Conservation (phyloP, 2,113 vertebrate species). For the Empidonax traillii region DNA sequence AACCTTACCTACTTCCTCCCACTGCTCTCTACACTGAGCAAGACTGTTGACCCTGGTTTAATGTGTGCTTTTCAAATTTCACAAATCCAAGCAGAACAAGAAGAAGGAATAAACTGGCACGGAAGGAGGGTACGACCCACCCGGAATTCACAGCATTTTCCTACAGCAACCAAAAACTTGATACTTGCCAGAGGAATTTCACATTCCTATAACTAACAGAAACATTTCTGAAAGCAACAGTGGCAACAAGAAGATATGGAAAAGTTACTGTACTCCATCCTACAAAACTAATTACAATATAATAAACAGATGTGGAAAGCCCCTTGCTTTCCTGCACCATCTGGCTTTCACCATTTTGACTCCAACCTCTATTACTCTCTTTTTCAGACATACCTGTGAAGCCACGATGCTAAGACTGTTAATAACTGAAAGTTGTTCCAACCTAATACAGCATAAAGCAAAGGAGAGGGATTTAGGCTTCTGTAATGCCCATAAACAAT, state of each 20-base stretch:
- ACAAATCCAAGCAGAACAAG: neutral
- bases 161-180: neutral
- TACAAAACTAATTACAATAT: neutral
- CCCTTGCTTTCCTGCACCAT: neutral
- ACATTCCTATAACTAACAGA: neutral
- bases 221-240: neutral
- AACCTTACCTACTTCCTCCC: neutral
- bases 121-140: neutral
- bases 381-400: neutral
- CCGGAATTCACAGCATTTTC: neutral
- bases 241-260: rapidly evolving
- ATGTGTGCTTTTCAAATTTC: neutral
- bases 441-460: neutral
- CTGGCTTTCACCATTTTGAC: neutral
- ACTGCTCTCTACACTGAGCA: neutral
- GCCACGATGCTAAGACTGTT: neutral
- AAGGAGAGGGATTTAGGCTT: neutral
- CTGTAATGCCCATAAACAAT: neutral
- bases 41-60: neutral
- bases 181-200: neutral
- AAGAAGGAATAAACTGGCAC: neutral
- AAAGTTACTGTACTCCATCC: neutral
- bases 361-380: neutral
- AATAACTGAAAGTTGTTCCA: neutral
- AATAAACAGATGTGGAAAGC: neutral